Evolutionary conservation across 2,113 vertebrate genomes (phyloP), one percentile per base, ranked within the genome.

Genomic region (Laterallus jamaicensis): DNA sequence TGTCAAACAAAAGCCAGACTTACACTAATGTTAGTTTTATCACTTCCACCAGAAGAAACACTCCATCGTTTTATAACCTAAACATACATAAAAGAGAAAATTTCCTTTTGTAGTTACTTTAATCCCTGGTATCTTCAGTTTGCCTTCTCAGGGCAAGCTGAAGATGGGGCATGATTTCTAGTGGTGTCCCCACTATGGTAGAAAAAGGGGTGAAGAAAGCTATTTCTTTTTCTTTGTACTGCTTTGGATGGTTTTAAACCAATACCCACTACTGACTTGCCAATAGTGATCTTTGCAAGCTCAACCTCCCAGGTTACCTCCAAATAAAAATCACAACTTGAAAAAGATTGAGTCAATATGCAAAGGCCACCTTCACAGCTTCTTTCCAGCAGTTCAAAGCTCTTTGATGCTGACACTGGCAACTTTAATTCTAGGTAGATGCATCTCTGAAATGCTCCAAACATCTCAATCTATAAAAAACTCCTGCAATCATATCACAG

Each of bases 21-120:
- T 98, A 98, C 94, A n/a, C 98, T 98, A 96, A 97, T 62, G 67
- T 98, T 98, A 97, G 98, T 98, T 98, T 98, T 98, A 98, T 99
- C 98, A 79, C 98, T 98, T 98, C 98, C 98, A 93, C 98, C 98
- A 90, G 98, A 98, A 86, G 98, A 99, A 97, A 98, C 85, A 80
- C 98, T 98, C 98, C 98, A 98, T 95, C 94, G 82, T 97, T 99
- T 98, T 94, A 98, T 94, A 97, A 98, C 98, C 98, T 98, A 97
- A 91, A 94, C 44, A 62, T 2, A 37, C 52, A 93, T 52, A 39
- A 95, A 94, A 97, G 89, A 70, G 62, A 89, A 92, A 82, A 39
- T 16, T 1, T 13, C 31, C 37, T 83, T 90, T 75, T 67, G 40
- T 70, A 63, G 64, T 37, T 32, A 74, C 26, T 79, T 83, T n/a